Conservation (phyloP, 2,888 invertebrate genomes). For the Cephus sareptanus region DNA sequence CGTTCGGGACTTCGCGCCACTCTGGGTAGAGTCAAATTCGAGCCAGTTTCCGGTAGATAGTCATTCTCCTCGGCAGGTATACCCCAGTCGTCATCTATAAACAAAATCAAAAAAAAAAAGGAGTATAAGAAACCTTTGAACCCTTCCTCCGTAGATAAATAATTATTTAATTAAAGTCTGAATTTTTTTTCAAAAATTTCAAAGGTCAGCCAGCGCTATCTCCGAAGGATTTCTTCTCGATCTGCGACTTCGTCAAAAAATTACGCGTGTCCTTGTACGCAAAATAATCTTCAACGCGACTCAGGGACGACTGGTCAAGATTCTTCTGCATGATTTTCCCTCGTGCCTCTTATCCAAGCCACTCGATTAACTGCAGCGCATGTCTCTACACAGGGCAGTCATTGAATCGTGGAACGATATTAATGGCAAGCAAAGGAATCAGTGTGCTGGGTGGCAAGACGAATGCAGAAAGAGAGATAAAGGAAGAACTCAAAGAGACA, state of each 20-base stretch:
- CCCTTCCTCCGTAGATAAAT: neutral
- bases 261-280: neutral
- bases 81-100: conserved; percentile 82
- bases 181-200: neutral
- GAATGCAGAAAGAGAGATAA: conserved; percentile 37
- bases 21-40: conserved; percentile 54
- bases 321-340: neutral
- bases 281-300: neutral
- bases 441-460: neutral
- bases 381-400: neutral
- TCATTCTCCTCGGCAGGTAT: conserved; percentile 55
- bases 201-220: neutral
- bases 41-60: conserved; percentile 50
- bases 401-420: neutral
- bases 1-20: conserved; percentile 59
- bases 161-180: neutral
- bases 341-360: neutral
- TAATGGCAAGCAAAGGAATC: neutral
- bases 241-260: neutral
- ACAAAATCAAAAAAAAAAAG: neutral
- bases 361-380: neutral
- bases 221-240: neutral
- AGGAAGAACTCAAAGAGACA: conserved; percentile 26
- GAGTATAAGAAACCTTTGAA: conserved; percentile 26
- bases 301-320: neutral